Conservation (phyloP, 2,797 vertebrate genomes). For the Malacoctenus gilli region DNA sequence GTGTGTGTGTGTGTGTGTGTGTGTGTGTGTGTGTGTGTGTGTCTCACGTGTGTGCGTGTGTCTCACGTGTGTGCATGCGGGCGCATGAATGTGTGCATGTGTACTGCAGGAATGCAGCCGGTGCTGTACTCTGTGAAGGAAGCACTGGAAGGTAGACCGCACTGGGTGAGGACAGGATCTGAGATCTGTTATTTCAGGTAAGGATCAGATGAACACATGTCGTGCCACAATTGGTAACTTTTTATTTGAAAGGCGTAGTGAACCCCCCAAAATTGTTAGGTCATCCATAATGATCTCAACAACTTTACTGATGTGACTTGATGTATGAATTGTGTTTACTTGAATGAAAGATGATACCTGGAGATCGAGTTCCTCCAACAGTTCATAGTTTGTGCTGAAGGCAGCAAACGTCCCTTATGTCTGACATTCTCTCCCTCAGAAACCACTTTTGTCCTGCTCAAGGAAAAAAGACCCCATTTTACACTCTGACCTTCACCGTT, state of each 20-base stretch:
- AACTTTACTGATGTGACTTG: too few relatives aligned
- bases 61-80: conserved; percentile 8
- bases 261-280: too few relatives aligned
- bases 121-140: conserved; percentile 89
- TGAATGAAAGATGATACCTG: too few relatives aligned
- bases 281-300: too few relatives aligned
- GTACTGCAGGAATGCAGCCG: conserved; percentile 87
- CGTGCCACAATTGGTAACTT: too few relatives aligned
- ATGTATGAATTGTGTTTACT: too few relatives aligned
- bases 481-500: conserved; percentile 88
- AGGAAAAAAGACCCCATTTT: conserved; percentile 76
- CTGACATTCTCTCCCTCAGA: conserved; percentile 68
- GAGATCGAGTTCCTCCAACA: too few relatives aligned
- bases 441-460: conserved; percentile 83
- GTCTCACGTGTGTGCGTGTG: not conserved
- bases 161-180: conserved; percentile 86
- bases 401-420: conserved; percentile 1
- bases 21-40: too few relatives aligned
- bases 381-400: too few relatives aligned
- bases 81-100: not conserved
- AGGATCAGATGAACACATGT: conserved; percentile 7
- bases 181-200: conserved; percentile 96
- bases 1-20: not conserved
- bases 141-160: conserved; percentile 86
- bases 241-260: too few relatives aligned